phyloP scores from a whole-genome alignment of 2,888 invertebrate species.

The Beris morrisii region DNA sequence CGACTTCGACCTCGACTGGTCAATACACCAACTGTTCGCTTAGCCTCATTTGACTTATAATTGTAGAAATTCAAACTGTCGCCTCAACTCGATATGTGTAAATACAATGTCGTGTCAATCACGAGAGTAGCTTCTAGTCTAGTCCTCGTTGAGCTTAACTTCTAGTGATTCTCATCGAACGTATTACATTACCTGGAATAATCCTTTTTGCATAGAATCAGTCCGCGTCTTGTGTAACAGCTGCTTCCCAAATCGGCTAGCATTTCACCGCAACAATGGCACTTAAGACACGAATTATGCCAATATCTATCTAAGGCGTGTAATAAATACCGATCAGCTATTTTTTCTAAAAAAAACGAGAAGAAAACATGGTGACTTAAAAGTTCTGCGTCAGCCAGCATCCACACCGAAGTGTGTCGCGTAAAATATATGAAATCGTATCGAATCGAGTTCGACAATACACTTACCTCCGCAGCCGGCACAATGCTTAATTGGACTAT shows the following conservation, averaged over 20 bases:
- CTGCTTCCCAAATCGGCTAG: conserved; percentile 89
- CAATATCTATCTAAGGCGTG: conserved; percentile 93
- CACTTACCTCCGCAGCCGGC: conserved; percentile 80
- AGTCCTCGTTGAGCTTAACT: too few relatives aligned
- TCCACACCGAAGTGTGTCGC: neutral
- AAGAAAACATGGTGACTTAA: neutral
- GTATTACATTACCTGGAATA: conserved; percentile 81
- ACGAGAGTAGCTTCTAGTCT: too few relatives aligned
- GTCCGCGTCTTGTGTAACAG: conserved; percentile 89
- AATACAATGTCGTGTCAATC: too few relatives aligned
- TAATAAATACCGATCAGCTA: conserved; percentile 87
- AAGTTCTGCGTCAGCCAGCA: neutral
- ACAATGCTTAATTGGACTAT: conserved; percentile 71
- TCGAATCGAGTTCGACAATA: neutral
- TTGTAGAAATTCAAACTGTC: too few relatives aligned
- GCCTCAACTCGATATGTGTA: too few relatives aligned
- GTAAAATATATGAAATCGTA: neutral
- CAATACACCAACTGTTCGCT: too few relatives aligned
- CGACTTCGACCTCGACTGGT: too few relatives aligned
- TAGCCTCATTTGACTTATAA: too few relatives aligned
- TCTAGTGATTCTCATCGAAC: neutral
- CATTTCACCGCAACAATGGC: conserved; percentile 85
- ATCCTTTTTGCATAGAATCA: conserved; percentile 94
- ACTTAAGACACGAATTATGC: conserved; percentile 95
- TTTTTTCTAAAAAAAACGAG: conserved; percentile 61